These are phyloP conservation scores for Acanthosepion pharaonis DNA, from an alignment of 2,888 invertebrate genomes.

Conservation along the genomic window DNA sequence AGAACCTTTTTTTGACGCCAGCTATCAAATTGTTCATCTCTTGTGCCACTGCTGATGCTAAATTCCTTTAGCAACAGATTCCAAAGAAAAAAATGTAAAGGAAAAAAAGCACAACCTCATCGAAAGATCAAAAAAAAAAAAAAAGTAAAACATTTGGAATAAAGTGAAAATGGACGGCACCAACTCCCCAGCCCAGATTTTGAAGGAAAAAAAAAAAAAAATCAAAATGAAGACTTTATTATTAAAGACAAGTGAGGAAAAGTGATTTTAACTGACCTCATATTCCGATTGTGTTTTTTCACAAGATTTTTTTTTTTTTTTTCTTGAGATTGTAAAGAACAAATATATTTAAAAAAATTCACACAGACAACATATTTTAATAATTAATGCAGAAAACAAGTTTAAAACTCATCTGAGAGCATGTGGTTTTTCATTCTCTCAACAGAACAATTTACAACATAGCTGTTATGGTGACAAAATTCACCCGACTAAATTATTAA, in stretches of 20 bases:
- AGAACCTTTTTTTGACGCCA: background rate
- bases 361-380: background rate
- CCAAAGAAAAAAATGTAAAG: background rate
- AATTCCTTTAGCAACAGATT: background rate
- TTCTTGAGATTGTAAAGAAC: background rate
- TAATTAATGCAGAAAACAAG: background rate
- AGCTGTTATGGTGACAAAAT: background rate
- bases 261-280: slow-evolving; percentile 33
- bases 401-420: background rate
- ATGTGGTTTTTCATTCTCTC: background rate
- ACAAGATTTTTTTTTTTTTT: background rate
- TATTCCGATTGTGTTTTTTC: background rate
- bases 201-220: background rate
- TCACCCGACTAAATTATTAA: background rate
- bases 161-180: background rate
- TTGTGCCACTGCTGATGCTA: background rate
- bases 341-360: background rate
- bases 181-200: background rate
- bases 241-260: background rate
- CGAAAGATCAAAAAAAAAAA: background rate
- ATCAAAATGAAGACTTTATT: background rate
- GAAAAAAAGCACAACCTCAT: background rate
- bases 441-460: background rate
- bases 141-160: background rate
- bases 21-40: slow-evolving; percentile 15